Evolutionary conservation across 2,888 invertebrate genomes (phyloP).

Genomic region (Andrena trimmerana): DNA sequence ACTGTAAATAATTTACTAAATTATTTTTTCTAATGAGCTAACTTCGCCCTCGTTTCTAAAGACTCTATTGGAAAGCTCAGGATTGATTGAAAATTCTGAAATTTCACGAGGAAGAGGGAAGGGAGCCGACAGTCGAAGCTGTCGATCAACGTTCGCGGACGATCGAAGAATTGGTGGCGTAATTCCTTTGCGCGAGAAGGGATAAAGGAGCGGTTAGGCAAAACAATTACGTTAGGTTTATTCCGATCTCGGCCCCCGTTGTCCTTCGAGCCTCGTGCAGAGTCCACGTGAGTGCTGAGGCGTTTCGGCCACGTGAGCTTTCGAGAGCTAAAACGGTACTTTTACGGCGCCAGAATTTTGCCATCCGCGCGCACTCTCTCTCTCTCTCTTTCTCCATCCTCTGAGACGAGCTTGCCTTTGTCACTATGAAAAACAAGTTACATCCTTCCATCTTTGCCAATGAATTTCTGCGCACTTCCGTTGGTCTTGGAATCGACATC

Average conservation of each 20-base stretch:
- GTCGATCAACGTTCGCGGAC: constrained; percentile 6
- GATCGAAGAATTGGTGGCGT: constrained; percentile 3
- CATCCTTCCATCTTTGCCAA: background rate
- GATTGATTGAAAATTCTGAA: no score
- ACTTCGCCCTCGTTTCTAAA: no score
- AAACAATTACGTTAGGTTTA: constrained; percentile 44
- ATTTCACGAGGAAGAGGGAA: background rate
- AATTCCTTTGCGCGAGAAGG: background rate
- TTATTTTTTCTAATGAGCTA: no score
- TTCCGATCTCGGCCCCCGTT: constrained; percentile 34
- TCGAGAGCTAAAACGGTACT: constrained; percentile 54
- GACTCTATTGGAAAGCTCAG: no score
- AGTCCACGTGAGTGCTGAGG: constrained; percentile 65
- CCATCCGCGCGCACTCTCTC: constrained; percentile 7
- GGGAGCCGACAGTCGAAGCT: background rate
- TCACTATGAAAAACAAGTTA: background rate
- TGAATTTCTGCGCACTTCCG: background rate
- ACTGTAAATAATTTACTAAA: no score
- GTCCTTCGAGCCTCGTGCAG: constrained; percentile 64
- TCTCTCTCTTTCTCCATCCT: background rate
- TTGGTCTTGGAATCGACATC: background rate
- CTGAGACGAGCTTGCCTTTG: background rate
- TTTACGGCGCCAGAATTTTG: constrained; percentile 41
- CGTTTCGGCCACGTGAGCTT: constrained; percentile 60
- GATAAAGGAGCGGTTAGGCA: constrained; percentile 36